Evolutionary conservation across 2,797 vertebrate species (phyloP).

Genomic region (Sciaenops ocellatus): DNA sequence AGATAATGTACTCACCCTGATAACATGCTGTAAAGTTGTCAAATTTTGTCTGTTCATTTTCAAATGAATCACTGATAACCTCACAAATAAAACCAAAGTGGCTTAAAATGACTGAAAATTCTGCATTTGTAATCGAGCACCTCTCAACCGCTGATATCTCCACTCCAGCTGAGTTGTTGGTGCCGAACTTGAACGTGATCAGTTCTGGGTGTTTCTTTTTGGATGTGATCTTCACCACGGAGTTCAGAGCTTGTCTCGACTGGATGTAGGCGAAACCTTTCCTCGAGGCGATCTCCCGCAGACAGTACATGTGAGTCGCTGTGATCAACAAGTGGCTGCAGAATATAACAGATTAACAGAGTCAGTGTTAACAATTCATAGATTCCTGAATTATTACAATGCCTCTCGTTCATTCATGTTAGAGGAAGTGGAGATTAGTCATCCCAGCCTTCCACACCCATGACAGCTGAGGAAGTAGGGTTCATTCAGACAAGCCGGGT

Average conservation of each 20-base stretch:
- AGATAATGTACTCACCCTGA: too few relatives aligned
- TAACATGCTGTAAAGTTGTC: too few relatives aligned
- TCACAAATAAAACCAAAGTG: background rate
- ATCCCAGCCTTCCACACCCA: background rate
- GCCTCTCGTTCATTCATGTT: background rate
- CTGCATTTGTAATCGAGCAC: constrained; percentile 76
- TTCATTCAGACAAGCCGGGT: too few relatives aligned
- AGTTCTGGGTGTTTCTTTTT: constrained; percentile 99
- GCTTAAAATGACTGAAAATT: accelerated
- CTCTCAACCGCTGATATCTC: constrained; percentile 97
- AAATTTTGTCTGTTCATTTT: too few relatives aligned
- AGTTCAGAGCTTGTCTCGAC: constrained; percentile 96
- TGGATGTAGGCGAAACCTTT: constrained; percentile 98
- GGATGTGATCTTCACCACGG: constrained; percentile 99
- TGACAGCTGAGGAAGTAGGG: background rate
- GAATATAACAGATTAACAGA: constrained; percentile 3
- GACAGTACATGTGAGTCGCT: constrained; percentile 98
- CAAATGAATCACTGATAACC: too few relatives aligned
- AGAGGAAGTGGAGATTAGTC: constrained; percentile 24
- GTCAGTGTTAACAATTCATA: background rate
- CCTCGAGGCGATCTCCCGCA: constrained; percentile 95
- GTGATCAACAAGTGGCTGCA: constrained; percentile 94
- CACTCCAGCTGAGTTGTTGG: constrained; percentile 92
- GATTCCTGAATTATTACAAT: background rate
- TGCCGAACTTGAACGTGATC: constrained; percentile 99